Conservation (phyloP, 2,888 invertebrate species). For the Drosophila kambysellisi region DNA sequence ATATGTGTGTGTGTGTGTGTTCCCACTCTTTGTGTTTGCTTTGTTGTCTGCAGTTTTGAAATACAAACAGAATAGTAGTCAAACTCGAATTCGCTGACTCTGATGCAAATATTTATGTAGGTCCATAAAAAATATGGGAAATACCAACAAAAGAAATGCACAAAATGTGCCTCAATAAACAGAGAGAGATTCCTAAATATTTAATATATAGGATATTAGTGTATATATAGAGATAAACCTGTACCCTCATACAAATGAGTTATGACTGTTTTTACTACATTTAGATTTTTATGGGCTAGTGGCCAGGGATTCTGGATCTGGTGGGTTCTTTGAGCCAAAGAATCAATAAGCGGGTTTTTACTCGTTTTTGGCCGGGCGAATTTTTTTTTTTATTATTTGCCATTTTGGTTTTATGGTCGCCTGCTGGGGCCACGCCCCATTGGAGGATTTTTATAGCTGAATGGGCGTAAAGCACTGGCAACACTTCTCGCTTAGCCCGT, state of each 20-base stretch:
- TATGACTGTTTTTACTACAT: conserved; percentile 50
- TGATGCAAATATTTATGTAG: conserved; percentile 46
- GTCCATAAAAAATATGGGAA: conserved; percentile 26
- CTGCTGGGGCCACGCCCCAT: conserved; percentile 49
- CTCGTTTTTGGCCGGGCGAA: conserved; percentile 9
- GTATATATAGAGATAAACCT: conserved; percentile 10
- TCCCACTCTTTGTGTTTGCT: conserved; percentile 27
- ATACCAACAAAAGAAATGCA: conserved; percentile 20
- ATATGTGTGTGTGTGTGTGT: background rate
- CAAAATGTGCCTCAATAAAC: conserved; percentile 52
- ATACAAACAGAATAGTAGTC: conserved; percentile 66
- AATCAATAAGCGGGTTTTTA: conserved; percentile 48
- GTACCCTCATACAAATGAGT: conserved; percentile 30
- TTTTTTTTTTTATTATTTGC: conserved; percentile 62
- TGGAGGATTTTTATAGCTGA: conserved; percentile 51
- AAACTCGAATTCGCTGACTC: conserved; percentile 73
- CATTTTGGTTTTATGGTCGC: conserved; percentile 49
- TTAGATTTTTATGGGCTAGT: conserved; percentile 58
- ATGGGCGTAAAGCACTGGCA: conserved; percentile 27
- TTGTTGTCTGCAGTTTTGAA: conserved; percentile 65
- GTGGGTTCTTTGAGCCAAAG: background rate
- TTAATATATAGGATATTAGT: background rate
- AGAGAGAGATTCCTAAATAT: conserved; percentile 56
- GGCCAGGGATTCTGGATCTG: conserved; percentile 1
- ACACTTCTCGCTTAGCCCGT: conserved; percentile 47